Evolutionary conservation across 2,888 invertebrate genomes (phyloP).

Genomic region (Lithophane socia): DNA sequence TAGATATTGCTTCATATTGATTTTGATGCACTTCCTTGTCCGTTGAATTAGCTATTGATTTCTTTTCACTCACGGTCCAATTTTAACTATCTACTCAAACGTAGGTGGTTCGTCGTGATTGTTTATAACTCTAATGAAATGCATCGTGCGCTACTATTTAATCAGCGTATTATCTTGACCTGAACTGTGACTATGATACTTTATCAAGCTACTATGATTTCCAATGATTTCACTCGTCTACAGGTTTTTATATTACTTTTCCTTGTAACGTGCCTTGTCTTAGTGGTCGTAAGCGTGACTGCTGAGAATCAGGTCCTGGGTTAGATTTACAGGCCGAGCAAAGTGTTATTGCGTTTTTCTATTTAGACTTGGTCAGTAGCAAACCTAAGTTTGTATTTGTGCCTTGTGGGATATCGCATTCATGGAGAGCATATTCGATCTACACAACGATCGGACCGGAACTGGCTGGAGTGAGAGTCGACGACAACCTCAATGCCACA

Average conservation of each 20-base stretch:
- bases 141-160: slow-evolving; percentile 24
- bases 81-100: slow-evolving; percentile 1
- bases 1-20: slow-evolving; percentile 61
- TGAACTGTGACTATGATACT: slow-evolving; percentile 3
- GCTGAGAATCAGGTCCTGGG: neutral
- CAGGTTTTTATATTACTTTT: neutral
- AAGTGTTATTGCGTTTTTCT: neutral
- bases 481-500: no score
- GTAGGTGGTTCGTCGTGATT: neutral
- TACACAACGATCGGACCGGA: no score
- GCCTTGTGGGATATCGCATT: neutral
- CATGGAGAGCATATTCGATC: no score
- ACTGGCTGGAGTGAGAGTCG: no score
- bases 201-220: slow-evolving; percentile 18
- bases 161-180: slow-evolving; percentile 54
- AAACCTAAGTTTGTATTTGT: neutral
- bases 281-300: neutral
- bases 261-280: neutral
- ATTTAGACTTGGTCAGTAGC: no score
- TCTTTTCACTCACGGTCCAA: neutral
- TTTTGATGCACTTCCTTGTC: slow-evolving; percentile 6
- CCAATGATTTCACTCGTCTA: slow-evolving; percentile 8
- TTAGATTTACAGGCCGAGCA: neutral
- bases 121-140: slow-evolving; percentile 19
- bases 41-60: neutral